Conservation (phyloP, 2,888 invertebrate genomes). For the Tipula vernalis region DNA sequence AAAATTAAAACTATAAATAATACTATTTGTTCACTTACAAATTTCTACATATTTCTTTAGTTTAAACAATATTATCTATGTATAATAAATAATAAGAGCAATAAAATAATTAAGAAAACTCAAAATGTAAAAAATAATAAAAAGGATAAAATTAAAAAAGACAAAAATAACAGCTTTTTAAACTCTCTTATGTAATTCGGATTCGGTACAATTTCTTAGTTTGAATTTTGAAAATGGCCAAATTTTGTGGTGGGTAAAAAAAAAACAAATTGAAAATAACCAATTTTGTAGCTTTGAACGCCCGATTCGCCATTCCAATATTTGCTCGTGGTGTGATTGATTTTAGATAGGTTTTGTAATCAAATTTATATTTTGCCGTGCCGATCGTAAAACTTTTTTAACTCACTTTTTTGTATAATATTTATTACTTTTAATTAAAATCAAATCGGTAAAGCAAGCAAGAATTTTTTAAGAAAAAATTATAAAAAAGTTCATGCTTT, state of each 20-base stretch:
- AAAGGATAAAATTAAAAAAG: background rate
- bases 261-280: conserved; percentile 9
- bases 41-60: background rate
- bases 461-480: background rate
- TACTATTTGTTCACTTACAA: background rate
- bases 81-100: background rate
- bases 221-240: conserved; percentile 5
- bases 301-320: conserved; percentile 29
- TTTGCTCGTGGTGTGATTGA: conserved; percentile 13
- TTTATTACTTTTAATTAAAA: background rate
- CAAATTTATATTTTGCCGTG: conserved; percentile 8
- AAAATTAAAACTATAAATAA: background rate
- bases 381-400: background rate
- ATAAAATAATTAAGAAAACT: conserved; percentile 7
- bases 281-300: conserved; percentile 25
- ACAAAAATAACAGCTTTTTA: background rate
- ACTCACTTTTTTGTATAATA: background rate
- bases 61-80: background rate
- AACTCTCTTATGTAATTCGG: conserved; percentile 7
- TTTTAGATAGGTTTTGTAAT: background rate
- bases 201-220: conserved; percentile 5
- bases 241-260: background rate
- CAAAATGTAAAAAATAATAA: background rate
- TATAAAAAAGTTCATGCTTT: background rate
- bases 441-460: background rate